Evolutionary conservation across 2,888 invertebrate genomes (phyloP).

Genomic region (Selenia dentaria): DNA sequence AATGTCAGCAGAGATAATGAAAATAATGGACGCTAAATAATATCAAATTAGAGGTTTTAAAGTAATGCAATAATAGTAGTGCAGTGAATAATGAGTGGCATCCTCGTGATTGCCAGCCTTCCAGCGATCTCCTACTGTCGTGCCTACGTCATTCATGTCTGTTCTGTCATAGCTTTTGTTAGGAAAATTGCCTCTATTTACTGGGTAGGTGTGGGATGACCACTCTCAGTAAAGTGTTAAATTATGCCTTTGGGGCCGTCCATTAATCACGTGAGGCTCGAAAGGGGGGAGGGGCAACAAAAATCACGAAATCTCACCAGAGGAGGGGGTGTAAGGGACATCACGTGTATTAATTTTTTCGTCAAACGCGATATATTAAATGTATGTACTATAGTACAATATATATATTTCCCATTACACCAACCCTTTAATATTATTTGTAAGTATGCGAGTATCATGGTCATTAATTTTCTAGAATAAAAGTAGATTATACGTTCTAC

Average conservation of each 20-base stretch:
- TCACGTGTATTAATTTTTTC: no score
- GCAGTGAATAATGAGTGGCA: constrained; percentile 59
- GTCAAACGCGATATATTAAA: no score
- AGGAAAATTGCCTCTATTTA: constrained; percentile 35
- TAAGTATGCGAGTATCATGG: no score
- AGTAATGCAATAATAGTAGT: constrained; percentile 74
- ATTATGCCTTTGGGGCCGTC: constrained; percentile 24
- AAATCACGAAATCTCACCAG: no score
- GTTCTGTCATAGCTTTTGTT: constrained; percentile 44
- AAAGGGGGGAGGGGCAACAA: no score
- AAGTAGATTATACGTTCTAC: no score
- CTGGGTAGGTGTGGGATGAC: constrained; percentile 4
- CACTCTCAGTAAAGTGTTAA: constrained; percentile 9
- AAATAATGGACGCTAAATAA: constrained; percentile 80
- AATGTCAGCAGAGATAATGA: constrained; percentile 77
- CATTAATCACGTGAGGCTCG: no score
- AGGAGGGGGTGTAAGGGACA: no score
- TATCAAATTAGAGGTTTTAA: constrained; percentile 76
- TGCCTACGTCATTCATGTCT: constrained; percentile 12
- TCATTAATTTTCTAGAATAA: no score
- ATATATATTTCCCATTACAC: no score
- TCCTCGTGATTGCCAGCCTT: constrained; percentile 57
- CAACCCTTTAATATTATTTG: no score
- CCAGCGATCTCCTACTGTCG: constrained; percentile 24
- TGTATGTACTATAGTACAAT: no score